Percentiles rank a stretch among this genome's conserved stretches.
phyloP scores from a whole-genome alignment of 2,113 vertebrate species.

The Sisor rabdophorus region DNA sequence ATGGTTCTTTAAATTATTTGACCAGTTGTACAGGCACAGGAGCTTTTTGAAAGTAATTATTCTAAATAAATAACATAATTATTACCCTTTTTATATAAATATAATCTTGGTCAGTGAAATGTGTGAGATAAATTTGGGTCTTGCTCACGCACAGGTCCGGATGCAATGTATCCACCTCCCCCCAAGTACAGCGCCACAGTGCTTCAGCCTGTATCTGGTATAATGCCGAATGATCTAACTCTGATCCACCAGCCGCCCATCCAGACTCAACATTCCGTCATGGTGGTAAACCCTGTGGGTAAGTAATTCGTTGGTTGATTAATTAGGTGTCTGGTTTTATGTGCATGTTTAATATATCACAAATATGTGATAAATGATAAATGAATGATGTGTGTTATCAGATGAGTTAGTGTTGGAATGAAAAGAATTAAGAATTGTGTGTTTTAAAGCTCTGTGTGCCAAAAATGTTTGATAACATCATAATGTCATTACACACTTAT shows the following conservation, averaged over 20 bases:
- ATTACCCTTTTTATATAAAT: background rate
- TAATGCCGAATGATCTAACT: background rate
- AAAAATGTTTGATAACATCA: too few species aligned
- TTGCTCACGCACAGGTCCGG: background rate
- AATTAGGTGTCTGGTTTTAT: background rate
- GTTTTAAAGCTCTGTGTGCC: too few species aligned
- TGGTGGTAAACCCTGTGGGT: conserved; percentile 8
- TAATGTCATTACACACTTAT: too few species aligned
- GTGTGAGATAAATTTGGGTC: background rate
- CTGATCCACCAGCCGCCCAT: background rate
- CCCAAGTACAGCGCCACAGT: background rate
- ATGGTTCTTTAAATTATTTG: background rate
- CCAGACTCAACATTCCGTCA: background rate
- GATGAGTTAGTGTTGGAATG: too few species aligned
- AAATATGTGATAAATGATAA: too few species aligned
- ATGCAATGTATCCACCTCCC: background rate
- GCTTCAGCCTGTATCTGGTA: background rate
- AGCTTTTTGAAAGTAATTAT: background rate
- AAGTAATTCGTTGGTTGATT: background rate
- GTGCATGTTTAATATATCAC: too few species aligned
- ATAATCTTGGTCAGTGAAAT: background rate
- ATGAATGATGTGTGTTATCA: too few species aligned
- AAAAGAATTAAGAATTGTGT: too few species aligned
- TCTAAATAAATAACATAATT: too few species aligned
- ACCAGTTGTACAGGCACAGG: background rate